These are phyloP conservation scores for Lutra lutra DNA, from an alignment of 2,797 vertebrate genomes.

Conservation along the genomic window DNA sequence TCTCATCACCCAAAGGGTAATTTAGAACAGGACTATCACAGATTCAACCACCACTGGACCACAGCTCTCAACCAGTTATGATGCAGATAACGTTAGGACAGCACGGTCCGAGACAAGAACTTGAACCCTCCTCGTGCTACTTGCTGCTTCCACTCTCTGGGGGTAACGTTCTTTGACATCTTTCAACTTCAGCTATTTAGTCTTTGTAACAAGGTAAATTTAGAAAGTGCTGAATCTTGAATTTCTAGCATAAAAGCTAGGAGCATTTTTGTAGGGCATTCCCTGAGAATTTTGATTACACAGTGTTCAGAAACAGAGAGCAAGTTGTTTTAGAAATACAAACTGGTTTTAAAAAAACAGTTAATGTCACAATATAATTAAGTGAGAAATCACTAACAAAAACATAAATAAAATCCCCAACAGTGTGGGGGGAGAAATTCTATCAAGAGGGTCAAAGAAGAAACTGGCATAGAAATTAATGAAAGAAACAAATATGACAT, in stretches of 20 bases:
- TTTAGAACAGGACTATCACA: background rate
- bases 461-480: background rate
- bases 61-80: background rate
- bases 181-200: background rate
- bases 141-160: background rate
- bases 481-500: background rate
- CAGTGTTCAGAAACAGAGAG: background rate
- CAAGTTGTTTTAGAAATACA: background rate
- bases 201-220: background rate
- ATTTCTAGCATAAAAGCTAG: background rate
- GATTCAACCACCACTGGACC: background rate
- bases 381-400: background rate
- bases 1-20: background rate
- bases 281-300: background rate
- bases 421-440: background rate
- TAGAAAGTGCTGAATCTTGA: background rate
- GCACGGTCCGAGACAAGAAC: background rate
- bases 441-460: background rate
- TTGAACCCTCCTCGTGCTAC: background rate
- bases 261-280: background rate
- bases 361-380: background rate
- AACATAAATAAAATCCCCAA: background rate
- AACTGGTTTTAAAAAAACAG: background rate
- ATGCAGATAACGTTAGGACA: accelerated
- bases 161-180: background rate